Base-by-base conservation (phyloP, 92 coral and sea anemone species). In the Actinernus sp. region DNA sequence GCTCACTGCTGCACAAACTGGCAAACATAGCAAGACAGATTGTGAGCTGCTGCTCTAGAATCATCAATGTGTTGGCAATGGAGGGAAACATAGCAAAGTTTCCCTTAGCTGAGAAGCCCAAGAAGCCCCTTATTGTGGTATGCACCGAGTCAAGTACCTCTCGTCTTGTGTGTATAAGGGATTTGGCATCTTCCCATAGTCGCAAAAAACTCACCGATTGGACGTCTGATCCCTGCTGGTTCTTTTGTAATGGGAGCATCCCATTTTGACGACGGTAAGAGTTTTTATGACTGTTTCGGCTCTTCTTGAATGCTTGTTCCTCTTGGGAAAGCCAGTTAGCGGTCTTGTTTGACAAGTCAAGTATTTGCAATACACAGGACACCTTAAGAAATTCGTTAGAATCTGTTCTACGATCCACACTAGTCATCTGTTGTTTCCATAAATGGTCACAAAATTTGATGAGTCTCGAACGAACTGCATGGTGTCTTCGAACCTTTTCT, bases 1-100 rank as follows among this genome's bases (percentile, higher is more conserved):
- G n/a, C n/a, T n/a, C n/a, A n/a, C n/a, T n/a, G n/a, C n/a, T n/a
- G n/a, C n/a, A n/a, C n/a, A n/a, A 62, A n/a, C 97, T 82, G 11
- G 78, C 63, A 63, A 83, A 78, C 63, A 91, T 59, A 43, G 83
- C 71, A 58, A 91, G 52, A 27, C 96, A 82, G 18, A 80, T 71
- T 16, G 82, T 72, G 54, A 92, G 1, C 61, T 92, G 92, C 19
- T 78, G 83, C 56, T 92, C 98, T 30, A 92, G 76, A 64, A 89
- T 73, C 58, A 83, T 44, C 49, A 87, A 73, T 11, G 92, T 77
- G 63, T 89, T 92, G 8, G 92, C 88, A 31, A 81, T 71, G 16
- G 82, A 76, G n/a, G n/a, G n/a, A n/a, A n/a, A n/a, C n/a, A n/a
- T n/a, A n/a, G n/a, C n/a, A n/a, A n/a, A n/a, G n/a, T 23, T 40